Evolutionary conservation across 1,140 invertebrate species (phyloP).

Genomic region (Magallana gigas): DNA sequence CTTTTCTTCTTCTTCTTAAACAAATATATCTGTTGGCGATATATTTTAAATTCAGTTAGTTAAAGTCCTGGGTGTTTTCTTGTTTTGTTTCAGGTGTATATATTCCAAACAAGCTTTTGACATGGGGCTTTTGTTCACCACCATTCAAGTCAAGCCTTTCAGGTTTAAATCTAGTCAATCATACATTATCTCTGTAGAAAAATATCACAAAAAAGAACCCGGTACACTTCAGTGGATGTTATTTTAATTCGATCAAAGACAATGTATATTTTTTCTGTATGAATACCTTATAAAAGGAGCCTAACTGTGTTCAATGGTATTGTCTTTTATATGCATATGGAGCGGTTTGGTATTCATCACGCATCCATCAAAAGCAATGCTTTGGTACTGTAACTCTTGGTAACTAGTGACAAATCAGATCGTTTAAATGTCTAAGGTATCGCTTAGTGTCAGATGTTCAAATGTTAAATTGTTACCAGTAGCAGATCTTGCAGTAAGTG

Average conservation of each 20-base stretch:
- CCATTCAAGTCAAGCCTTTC: no score
- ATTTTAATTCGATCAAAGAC: conserved; percentile 31
- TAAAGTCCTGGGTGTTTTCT: neutral
- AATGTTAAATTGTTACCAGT: conserved; percentile 38
- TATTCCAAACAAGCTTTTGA: neutral
- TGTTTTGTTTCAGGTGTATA: neutral
- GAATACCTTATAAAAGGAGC: conserved; percentile 2
- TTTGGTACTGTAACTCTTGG: conserved; percentile 22
- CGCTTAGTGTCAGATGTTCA: conserved; percentile 15
- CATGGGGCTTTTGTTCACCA: no score
- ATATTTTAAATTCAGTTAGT: no score
- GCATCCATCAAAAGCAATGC: conserved; percentile 25
- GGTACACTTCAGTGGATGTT: conserved; percentile 4
- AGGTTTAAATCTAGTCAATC: conserved; percentile 19
- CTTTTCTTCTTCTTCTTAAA: neutral
- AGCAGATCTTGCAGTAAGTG: neutral
- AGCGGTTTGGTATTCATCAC: neutral
- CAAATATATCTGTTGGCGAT: neutral
- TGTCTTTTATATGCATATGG: conserved; percentile 8
- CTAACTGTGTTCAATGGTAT: neutral
- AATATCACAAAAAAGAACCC: conserved; percentile 3
- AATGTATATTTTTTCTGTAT: neutral
- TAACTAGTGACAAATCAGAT: conserved; percentile 36
- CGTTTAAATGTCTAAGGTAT: conserved; percentile 27
- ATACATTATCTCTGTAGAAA: neutral